Base-by-base conservation (phyloP, 2,888 invertebrate genomes). In the Bombylius discolor region DNA sequence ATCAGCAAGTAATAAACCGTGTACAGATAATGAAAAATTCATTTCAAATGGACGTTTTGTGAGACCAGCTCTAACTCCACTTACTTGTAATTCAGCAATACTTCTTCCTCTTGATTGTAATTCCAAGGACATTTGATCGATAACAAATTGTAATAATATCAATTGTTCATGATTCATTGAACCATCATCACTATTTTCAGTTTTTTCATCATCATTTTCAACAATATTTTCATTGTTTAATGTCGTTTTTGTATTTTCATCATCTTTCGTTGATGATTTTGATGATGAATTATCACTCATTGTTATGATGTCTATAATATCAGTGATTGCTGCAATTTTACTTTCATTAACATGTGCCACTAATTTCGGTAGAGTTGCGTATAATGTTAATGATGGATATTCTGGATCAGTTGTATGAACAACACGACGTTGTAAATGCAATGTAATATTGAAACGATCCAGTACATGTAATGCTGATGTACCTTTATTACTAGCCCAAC, bases 61-160 rank as follows among this genome's bases (percentile, higher is more conserved):
- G 61, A 87, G 77, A 8, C 86, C 83, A 44, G 85, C 83, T 66
- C 83, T 82, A 47, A 93, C 94, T 34, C 94, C 93, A 57, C 88
- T 84, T 39, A 96, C 91, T 76, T 95, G 94, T 56, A 96, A 78
- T 72, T 97, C 96, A 0, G 93, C 95, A 54, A 96, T 85, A 70
- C 93, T 89, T 62, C 92, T 81, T 8, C 92, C 93, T 68, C 84
- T 78, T 1, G 89, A 89, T 69, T 92, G 91, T 59, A 92, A 81
- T 77, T 91, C 91, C 4, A 92, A 73, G 0, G 91, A 88, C 80
- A 95, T 81, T 67, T 88, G 87, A 66, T 91, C 91, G 58, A 95
- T 83, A 4, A 86, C 84, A 69, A 95, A 95, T 73, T 94, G 91
- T 64, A 90, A 77, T 75, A 90, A 81, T 61, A 92, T 76, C 14